Conservation (phyloP, 2,797 vertebrate genomes). For the Taeniopygia guttata region DNA sequence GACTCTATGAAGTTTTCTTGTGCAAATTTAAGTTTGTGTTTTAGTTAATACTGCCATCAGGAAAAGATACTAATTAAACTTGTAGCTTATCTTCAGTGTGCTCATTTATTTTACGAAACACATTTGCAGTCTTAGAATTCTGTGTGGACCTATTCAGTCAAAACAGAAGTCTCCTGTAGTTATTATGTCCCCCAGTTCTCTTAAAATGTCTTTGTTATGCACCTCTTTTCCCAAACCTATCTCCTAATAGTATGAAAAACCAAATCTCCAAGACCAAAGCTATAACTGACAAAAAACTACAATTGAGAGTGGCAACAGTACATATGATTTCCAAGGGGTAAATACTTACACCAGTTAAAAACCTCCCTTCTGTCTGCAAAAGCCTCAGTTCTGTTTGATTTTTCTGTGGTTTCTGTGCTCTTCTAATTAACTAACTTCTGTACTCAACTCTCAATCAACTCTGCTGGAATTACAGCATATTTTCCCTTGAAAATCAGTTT, state of each 20-base stretch:
- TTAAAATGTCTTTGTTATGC: not conserved
- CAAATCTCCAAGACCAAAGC: not conserved
- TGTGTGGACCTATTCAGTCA: rapidly evolving
- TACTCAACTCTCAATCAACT: not conserved
- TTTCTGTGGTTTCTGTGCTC: not conserved
- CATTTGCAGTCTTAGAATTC: not conserved
- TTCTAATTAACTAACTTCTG: not conserved
- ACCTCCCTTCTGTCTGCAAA: not conserved
- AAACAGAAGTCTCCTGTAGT: not conserved
- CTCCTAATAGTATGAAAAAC: not conserved
- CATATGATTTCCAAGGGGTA: not conserved
- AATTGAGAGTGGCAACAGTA: not conserved
- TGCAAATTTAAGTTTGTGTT: not conserved
- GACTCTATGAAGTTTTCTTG: not conserved
- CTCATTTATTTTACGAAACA: not conserved
- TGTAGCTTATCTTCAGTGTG: not conserved
- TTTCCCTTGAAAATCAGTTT: not conserved
- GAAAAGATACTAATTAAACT: not conserved
- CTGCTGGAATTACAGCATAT: not conserved
- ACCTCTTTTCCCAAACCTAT: not conserved
- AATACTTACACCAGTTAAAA: not conserved
- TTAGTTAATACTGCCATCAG: not conserved
- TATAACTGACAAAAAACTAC: not conserved
- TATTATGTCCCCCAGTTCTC: not conserved
- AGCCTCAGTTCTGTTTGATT: not conserved